Evolutionary conservation across 2,113 vertebrate species (phyloP).

Genomic region (Anguilla rostrata): DNA sequence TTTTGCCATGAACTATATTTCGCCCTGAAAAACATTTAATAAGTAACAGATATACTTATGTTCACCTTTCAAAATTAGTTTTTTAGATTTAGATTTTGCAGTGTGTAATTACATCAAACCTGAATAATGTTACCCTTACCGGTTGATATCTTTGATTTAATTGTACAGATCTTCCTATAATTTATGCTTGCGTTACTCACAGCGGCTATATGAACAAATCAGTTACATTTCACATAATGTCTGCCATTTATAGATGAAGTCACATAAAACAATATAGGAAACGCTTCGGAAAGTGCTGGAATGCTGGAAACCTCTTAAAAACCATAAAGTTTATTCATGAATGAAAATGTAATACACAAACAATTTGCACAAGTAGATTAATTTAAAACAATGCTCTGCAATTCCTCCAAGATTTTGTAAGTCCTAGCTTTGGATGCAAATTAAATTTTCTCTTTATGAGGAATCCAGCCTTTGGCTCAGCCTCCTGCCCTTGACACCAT

Average conservation of each 20-base stretch:
- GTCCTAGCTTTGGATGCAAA: slow-evolving; percentile 39
- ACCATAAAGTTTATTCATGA: slow-evolving; percentile 59
- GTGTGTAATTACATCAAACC: background rate
- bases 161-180: background rate
- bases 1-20: no score
- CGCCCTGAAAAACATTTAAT: no score
- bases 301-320: slow-evolving; percentile 38
- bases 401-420: slow-evolving; percentile 53
- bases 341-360: slow-evolving; percentile 47
- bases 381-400: slow-evolving; percentile 43
- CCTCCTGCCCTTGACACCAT: slow-evolving; percentile 43
- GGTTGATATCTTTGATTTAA: background rate
- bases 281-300: slow-evolving; percentile 46
- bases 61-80: background rate
- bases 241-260: background rate
- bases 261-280: background rate
- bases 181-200: background rate
- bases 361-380: slow-evolving; percentile 22
- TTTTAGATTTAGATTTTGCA: background rate
- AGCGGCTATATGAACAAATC: background rate
- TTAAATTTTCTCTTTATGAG: slow-evolving; percentile 51
- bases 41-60: no score
- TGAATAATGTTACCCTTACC: background rate
- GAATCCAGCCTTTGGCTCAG: slow-evolving; percentile 32
- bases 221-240: background rate